Conservation (phyloP, 2,888 invertebrate species). For the Microctonus aethiopoides region DNA sequence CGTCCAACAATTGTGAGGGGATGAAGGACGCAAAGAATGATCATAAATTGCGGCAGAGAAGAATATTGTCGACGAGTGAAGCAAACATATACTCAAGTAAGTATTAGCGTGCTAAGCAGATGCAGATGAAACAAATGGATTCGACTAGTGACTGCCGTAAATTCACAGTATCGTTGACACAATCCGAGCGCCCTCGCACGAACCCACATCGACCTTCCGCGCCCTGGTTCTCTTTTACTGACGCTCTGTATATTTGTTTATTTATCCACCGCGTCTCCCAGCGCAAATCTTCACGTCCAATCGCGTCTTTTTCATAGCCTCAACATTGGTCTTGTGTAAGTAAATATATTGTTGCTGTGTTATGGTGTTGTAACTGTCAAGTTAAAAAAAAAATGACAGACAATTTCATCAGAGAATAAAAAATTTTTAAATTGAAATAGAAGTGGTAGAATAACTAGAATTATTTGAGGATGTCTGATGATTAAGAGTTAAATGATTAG, state of each 20-base stretch:
- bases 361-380: too few species aligned
- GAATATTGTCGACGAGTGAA: slow-evolving; percentile 2
- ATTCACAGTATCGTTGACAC: slow-evolving; percentile 63
- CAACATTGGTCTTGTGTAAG: too few species aligned
- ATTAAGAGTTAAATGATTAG: too few species aligned
- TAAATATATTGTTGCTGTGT: too few species aligned
- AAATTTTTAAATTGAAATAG: too few species aligned
- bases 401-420: too few species aligned
- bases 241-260: neutral
- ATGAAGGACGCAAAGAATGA: neutral
- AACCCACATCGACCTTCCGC: slow-evolving; percentile 50
- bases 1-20: neutral
- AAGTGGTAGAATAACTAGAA: too few species aligned
- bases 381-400: too few species aligned
- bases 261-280: slow-evolving; percentile 37
- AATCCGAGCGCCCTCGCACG: slow-evolving; percentile 63
- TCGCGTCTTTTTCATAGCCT: slow-evolving; percentile 30
- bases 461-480: too few species aligned
- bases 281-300: slow-evolving; percentile 41
- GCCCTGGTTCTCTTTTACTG: neutral
- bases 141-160: slow-evolving; percentile 63
- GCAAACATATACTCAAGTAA: slow-evolving; percentile 43
- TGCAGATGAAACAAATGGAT: slow-evolving; percentile 66
- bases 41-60: slow-evolving; percentile 14
- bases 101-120: slow-evolving; percentile 65